Evolutionary conservation across 2,113 vertebrate species (phyloP).

Genomic region (Percopsis transmontana): DNA sequence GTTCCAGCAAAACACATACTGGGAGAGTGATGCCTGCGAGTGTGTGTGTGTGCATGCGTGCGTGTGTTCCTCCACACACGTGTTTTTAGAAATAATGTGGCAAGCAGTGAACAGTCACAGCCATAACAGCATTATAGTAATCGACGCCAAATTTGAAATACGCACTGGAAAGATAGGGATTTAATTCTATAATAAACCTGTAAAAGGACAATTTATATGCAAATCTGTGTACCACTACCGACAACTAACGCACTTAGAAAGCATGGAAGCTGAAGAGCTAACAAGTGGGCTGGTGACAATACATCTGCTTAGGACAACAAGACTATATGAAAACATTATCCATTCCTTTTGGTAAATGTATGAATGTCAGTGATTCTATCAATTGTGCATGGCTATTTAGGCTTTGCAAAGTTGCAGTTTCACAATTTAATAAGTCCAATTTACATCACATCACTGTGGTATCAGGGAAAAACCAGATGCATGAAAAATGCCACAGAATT

Average conservation of each 20-base stretch:
- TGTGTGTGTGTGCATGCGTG: conserved; percentile 22
- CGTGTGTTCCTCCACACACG: conserved; percentile 11
- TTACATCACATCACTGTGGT: too few relatives aligned
- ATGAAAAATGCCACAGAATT: too few relatives aligned
- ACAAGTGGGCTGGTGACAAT: conserved; percentile 22
- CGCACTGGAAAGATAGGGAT: conserved; percentile 43
- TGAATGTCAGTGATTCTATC: too few relatives aligned
- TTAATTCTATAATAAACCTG: conserved; percentile 59
- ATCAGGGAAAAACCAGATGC: too few relatives aligned
- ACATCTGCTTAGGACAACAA: conserved; percentile 6
- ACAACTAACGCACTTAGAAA: conserved; percentile 46
- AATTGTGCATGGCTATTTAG: too few relatives aligned
- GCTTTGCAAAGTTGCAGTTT: too few relatives aligned
- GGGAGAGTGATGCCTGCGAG: conserved; percentile 1
- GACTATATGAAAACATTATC: too few relatives aligned
- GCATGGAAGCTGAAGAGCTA: conserved; percentile 31
- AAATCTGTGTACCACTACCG: conserved; percentile 54
- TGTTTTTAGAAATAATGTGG: conserved; percentile 26
- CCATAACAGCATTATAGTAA: conserved; percentile 57
- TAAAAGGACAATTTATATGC: conserved; percentile 51
- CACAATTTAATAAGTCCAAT: too few relatives aligned
- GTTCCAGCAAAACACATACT: conserved; percentile 63
- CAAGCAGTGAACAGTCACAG: conserved; percentile 53
- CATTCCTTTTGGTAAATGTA: too few relatives aligned
- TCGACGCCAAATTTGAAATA: conserved; percentile 59